These are phyloP conservation scores for Scaptomyza cyrtandrae DNA, from an alignment of 2,888 invertebrate species.

Conservation along the genomic window DNA sequence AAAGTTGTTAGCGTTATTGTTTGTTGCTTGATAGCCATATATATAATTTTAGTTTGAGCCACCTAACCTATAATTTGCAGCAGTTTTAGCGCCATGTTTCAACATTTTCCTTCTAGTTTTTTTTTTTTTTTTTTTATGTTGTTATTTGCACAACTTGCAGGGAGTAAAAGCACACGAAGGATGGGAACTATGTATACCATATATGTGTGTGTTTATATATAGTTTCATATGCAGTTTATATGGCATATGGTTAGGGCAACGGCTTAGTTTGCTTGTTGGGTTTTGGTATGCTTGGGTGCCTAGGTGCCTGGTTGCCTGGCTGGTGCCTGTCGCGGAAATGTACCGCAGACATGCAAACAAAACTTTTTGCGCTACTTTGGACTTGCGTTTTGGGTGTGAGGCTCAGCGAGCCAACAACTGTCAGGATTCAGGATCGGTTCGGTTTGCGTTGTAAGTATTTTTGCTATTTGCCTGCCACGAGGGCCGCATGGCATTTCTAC, in stretches of 20 bases:
- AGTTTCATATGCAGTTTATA: constrained; percentile 18
- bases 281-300: constrained; percentile 14
- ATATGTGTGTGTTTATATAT: neutral
- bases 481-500: neutral
- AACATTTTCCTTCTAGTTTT: constrained; percentile 1
- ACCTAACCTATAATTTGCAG: constrained; percentile 76
- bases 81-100: constrained; percentile 68
- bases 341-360: constrained; percentile 81
- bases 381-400: constrained; percentile 7
- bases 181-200: constrained; percentile 6
- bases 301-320: constrained; percentile 2
- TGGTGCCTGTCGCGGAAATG: constrained; percentile 81
- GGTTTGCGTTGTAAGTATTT: constrained; percentile 38
- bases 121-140: constrained; percentile 52
- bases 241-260: constrained; percentile 39
- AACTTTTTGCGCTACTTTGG: constrained; percentile 65
- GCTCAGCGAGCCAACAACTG: constrained; percentile 45
- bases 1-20: constrained; percentile 1
- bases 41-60: constrained; percentile 60
- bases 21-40: constrained; percentile 1
- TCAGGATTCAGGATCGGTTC: constrained; percentile 37
- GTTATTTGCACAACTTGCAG: constrained; percentile 44
- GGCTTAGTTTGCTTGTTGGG: constrained; percentile 12
- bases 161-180: constrained; percentile 2
- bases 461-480: constrained; percentile 44